Evolutionary conservation across 2,113 vertebrate species (phyloP).

Genomic region (Dicerorhinus sumatrensis): DNA sequence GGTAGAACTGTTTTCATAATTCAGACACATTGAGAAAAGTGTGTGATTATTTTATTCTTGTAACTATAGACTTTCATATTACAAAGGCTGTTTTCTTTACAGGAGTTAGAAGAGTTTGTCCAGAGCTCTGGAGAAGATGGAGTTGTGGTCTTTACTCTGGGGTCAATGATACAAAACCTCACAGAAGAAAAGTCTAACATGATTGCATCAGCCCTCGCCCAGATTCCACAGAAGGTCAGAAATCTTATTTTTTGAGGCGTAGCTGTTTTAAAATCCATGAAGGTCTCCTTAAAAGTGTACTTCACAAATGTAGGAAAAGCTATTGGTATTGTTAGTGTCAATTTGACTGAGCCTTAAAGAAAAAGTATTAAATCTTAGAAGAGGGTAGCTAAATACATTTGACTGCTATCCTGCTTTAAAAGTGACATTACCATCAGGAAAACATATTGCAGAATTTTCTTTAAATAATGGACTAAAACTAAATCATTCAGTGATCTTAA

Average conservation of each 20-base stretch:
- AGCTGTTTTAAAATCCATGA: neutral
- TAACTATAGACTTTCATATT: neutral
- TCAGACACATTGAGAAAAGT: neutral
- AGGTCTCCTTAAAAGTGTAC: neutral
- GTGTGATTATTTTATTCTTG: neutral
- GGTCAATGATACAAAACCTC: constrained; percentile 89
- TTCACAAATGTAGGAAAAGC: neutral
- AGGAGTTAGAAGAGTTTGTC: constrained; percentile 93
- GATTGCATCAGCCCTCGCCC: constrained; percentile 90
- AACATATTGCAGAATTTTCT: neutral
- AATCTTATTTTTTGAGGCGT: constrained; percentile 57
- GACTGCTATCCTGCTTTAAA: neutral
- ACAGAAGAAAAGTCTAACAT: constrained; percentile 87
- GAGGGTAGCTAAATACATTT: neutral
- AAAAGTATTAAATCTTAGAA: neutral
- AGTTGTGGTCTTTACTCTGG: constrained; percentile 90
- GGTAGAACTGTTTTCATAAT: neutral
- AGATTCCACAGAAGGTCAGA: constrained; percentile 92
- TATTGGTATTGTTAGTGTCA: neutral
- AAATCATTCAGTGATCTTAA: neutral
- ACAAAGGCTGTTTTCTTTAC: constrained; percentile 3
- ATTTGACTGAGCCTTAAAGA: neutral
- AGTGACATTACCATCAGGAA: neutral
- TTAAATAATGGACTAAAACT: neutral
- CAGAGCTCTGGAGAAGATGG: constrained; percentile 92